Conservation (phyloP, 1,140 invertebrate species). For the Ectropis grisescens region DNA sequence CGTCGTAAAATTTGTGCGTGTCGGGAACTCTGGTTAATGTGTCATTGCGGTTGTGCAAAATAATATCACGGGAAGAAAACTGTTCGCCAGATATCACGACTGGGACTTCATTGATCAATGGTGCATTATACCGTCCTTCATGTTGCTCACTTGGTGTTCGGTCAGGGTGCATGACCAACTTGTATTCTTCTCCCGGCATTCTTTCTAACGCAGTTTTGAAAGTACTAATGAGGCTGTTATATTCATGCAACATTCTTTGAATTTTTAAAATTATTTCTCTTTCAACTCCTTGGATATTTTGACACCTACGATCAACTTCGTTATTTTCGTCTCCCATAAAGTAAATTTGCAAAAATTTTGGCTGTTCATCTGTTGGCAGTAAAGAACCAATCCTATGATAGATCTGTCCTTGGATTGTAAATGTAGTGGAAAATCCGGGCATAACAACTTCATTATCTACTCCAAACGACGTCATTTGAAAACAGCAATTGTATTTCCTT, state of each 20-base stretch:
- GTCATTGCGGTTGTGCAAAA: conserved; percentile 12
- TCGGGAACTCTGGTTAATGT: conserved; percentile 17
- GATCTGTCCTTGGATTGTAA: conserved; percentile 5
- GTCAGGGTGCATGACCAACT: conserved; percentile 6
- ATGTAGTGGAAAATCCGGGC: conserved; percentile 20
- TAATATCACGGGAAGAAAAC: conserved; percentile 22
- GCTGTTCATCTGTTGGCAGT: neutral
- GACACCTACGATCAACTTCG: conserved; percentile 9
- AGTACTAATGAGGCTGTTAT: conserved; percentile 19
- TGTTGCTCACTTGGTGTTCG: conserved; percentile 20
- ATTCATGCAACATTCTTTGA: conserved; percentile 18
- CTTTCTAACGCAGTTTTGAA: conserved; percentile 26
- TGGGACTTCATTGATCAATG: conserved; percentile 22
- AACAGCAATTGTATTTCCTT: conserved; percentile 22
- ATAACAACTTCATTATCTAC: conserved; percentile 18
- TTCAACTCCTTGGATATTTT: conserved; percentile 15
- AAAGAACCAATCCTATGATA: conserved; percentile 7
- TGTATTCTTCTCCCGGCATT: conserved; percentile 10
- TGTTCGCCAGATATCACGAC: conserved; percentile 21
- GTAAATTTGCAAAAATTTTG: conserved; percentile 13
- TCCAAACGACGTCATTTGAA: conserved; percentile 22
- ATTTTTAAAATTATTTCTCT: conserved; percentile 9
- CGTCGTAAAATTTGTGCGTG: conserved; percentile 24
- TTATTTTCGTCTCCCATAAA: conserved; percentile 8
- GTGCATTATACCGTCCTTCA: conserved; percentile 23